A percentile compares a stretch with the other conserved stretches of the same genome.
phyloP scores from a whole-genome alignment of 2,113 vertebrate genomes.

The Actenoides hombroni region DNA sequence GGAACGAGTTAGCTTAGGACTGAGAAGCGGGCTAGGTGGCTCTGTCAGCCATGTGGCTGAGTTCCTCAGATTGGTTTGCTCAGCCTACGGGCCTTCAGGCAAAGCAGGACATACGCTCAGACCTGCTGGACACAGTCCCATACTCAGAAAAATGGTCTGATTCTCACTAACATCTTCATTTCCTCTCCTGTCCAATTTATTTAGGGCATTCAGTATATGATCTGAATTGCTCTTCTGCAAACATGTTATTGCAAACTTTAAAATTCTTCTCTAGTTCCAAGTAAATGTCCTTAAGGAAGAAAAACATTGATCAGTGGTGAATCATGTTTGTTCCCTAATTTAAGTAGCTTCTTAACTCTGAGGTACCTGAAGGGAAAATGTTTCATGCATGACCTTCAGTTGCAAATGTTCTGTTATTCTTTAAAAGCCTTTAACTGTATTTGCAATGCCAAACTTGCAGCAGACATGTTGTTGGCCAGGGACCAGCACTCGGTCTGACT shows the following conservation, averaged over 20 bases:
- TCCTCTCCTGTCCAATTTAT: constrained; percentile 14
- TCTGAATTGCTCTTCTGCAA: background rate
- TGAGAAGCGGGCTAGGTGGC: background rate
- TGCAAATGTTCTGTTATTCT: background rate
- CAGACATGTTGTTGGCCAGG: background rate
- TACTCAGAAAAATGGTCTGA: constrained; percentile 6
- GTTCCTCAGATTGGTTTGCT: background rate
- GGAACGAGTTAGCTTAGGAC: background rate
- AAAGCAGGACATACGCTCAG: background rate
- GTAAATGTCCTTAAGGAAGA: constrained; percentile 21
- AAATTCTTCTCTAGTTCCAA: constrained; percentile 10
- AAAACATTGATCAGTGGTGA: constrained; percentile 6
- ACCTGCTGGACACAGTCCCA: background rate
- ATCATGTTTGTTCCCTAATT: background rate
- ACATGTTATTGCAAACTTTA: constrained; percentile 6
- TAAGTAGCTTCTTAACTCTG: background rate
- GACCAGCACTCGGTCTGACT: background rate
- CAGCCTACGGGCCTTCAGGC: background rate
- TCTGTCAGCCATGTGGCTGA: background rate
- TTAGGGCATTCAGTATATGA: background rate
- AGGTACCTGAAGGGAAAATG: constrained; percentile 1
- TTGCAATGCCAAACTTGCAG: background rate
- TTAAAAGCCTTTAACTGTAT: background rate
- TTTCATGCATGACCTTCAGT: constrained; percentile 15
- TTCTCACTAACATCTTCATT: constrained; percentile 28